Base-by-base conservation (phyloP, 2,797 vertebrate species). In the Pangasius mekongensis region DNA sequence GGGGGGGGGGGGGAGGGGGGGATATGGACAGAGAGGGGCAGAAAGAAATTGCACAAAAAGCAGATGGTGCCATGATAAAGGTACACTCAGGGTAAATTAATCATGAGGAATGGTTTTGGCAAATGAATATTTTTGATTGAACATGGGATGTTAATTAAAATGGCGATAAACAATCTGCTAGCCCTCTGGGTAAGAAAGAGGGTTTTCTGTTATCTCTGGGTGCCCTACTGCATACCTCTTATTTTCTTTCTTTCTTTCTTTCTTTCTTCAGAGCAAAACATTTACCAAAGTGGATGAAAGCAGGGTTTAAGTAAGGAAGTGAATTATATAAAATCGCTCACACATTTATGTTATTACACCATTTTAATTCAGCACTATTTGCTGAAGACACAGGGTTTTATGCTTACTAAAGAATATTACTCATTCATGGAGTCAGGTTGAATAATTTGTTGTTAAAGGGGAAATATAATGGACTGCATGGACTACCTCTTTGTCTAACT, bases 51-150 rank as follows among this genome's bases (percentile, higher is more conserved):
- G 88, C 76, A 67, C 60, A 85, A 84, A 91, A 89, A 89, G 89
- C 89, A 91, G 89, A 83, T 80, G 86, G 66, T 86, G 66, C 85
- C 73, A 73, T 81, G 67, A 90, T 84, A 64, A 87, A 64, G 66
- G 76, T 85, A 85, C 60, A 88, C 86, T 88, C 64, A 88, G 39
- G 90, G 89, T 94, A 92, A 95, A 94, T 96, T 94, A 94, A 95
- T 93, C 92, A 94, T 94, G 91, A 92, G 91, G 92, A 92, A 86
- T 93, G 93, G 94, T 95, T 94, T 93, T 89, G 91, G 90, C 69
- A 87, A 89, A 94, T 94, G 85, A 93, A 94, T 88, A 74, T 89
- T 92, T 94, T 89, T 93, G 94, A 95, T 95, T 92, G 93, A 92
- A 93, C 89, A 90, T 92, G 93, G 89, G 73, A 74, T 89, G 89